Evolutionary conservation across 2,888 invertebrate species (phyloP).

Genomic region (Galerucella calmariensis): DNA sequence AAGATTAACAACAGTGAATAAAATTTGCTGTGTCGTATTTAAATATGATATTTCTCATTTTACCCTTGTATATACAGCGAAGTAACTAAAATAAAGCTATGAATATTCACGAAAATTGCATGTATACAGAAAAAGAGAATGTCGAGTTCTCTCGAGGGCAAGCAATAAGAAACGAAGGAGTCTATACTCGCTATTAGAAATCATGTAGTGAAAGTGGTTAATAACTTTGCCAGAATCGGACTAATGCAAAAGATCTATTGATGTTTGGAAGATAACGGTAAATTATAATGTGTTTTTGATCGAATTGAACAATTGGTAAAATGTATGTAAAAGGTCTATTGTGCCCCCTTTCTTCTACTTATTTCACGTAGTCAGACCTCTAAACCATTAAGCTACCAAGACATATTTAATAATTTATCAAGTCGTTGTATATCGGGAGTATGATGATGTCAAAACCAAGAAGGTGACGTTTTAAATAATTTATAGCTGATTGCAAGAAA

Average conservation of each 20-base stretch:
- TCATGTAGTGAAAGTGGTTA: constrained; percentile 50
- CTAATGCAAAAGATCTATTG: background rate
- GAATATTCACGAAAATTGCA: background rate
- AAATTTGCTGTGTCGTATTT: too few species aligned
- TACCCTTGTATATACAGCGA: background rate
- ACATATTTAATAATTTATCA: too few species aligned
- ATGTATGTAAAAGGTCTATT: background rate
- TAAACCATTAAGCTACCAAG: too few species aligned
- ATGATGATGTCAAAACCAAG: too few species aligned
- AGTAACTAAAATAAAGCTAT: background rate
- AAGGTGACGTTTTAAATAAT: too few species aligned
- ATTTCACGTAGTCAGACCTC: too few species aligned
- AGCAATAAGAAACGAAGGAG: constrained; percentile 40
- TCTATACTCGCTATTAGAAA: constrained; percentile 50
- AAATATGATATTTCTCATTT: background rate
- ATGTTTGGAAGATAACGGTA: background rate
- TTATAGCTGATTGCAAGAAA: too few species aligned
- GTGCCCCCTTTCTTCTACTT: too few species aligned
- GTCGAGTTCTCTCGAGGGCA: constrained; percentile 32
- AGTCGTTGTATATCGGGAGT: too few species aligned
- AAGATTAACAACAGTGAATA: too few species aligned
- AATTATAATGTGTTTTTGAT: background rate
- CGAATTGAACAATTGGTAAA: background rate
- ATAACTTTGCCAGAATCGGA: constrained; percentile 34
- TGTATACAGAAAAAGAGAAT: constrained; percentile 18